Percentiles rank a stretch among this genome's conserved stretches.
phyloP scores from a whole-genome alignment of 2,113 vertebrate genomes.

The Pipa parva region DNA sequence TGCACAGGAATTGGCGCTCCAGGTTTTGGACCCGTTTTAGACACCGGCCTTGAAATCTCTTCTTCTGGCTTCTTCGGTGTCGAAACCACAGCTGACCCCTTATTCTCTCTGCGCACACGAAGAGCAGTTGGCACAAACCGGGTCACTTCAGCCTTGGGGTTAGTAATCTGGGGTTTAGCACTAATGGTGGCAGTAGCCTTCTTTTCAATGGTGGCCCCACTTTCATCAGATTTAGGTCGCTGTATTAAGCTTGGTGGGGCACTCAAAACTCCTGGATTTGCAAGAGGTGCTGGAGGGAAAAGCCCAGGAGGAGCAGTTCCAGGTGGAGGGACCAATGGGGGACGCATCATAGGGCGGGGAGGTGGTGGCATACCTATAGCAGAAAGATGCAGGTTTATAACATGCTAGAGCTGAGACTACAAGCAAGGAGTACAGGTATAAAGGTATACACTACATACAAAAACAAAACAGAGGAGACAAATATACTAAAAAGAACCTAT shows the following conservation, averaged over 20 bases:
- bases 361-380: conserved; percentile 88
- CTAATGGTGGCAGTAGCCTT: conserved; percentile 89
- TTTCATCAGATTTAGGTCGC: conserved; percentile 81
- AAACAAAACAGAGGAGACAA: too few species aligned
- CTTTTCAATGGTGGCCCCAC: conserved; percentile 78
- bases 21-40: conserved; percentile 65
- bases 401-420: neutral
- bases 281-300: conserved; percentile 80
- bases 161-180: conserved; percentile 96
- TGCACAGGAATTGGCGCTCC: conserved; percentile 77
- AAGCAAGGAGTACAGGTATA: neutral
- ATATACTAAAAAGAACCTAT: too few species aligned
- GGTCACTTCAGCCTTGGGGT: conserved; percentile 93
- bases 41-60: conserved; percentile 61
- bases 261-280: conserved; percentile 84
- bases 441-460: neutral
- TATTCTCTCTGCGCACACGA: conserved; percentile 86
- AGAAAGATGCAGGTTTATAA: conserved; percentile 12
- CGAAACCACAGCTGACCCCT: conserved; percentile 60
- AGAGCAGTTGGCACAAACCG: conserved; percentile 92
- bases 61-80: conserved; percentile 63
- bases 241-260: conserved; percentile 90
- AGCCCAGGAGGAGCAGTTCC: conserved; percentile 77
- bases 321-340: conserved; percentile 73
- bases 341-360: conserved; percentile 80